Conservation (phyloP, 2,797 vertebrate genomes). For the Mallotus villosus region DNA sequence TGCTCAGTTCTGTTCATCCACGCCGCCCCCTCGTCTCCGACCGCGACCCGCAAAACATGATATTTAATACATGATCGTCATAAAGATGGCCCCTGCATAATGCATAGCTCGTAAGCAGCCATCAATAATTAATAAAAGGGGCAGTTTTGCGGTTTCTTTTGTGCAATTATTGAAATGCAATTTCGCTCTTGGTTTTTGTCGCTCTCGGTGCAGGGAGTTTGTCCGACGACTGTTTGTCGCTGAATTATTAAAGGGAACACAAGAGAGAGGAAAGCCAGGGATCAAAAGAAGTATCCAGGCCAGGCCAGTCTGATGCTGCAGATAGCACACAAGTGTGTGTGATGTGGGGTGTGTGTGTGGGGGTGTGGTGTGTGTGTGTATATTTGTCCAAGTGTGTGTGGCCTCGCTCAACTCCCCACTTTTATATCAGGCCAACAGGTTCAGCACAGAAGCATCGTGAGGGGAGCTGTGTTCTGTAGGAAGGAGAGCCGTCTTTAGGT, state of each 20-base stretch:
- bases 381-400: neutral
- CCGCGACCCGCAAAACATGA: slow-evolving; percentile 46
- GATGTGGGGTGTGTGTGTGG: neutral
- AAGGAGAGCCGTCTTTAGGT: neutral
- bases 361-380: neutral
- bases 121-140: slow-evolving; percentile 73
- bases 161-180: slow-evolving; percentile 63
- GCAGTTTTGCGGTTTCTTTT: slow-evolving; percentile 63
- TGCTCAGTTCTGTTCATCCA: neutral
- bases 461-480: neutral
- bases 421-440: slow-evolving; percentile 45
- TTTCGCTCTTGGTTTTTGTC: slow-evolving; percentile 15
- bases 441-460: slow-evolving; percentile 37
- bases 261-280: slow-evolving; percentile 27
- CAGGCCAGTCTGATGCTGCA: slow-evolving; percentile 14
- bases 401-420: slow-evolving; percentile 23
- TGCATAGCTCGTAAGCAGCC: slow-evolving; percentile 66
- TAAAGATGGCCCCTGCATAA: slow-evolving; percentile 63
- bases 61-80: slow-evolving; percentile 72
- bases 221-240: slow-evolving; percentile 46
- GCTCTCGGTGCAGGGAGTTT: slow-evolving; percentile 51
- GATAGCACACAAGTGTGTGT: neutral
- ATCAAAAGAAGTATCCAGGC: slow-evolving; percentile 40
- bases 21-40: slow-evolving; percentile 30
- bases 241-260: slow-evolving; percentile 67